Evolutionary conservation across 2,888 invertebrate species (phyloP).

Genomic region (Lingula anatina): DNA sequence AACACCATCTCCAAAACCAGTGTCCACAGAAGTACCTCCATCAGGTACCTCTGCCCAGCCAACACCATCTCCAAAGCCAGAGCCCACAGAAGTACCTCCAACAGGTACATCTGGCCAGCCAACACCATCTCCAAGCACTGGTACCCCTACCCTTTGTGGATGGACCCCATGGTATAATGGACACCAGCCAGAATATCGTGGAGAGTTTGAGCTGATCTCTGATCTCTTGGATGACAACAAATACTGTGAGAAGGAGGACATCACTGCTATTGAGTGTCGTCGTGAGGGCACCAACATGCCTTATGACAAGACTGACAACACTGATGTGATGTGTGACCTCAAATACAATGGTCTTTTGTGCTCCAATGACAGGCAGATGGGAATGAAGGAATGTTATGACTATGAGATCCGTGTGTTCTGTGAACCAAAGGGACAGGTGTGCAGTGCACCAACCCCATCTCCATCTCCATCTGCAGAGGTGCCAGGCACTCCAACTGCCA

Average conservation of each 20-base stretch:
- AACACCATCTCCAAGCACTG: conserved; percentile 4
- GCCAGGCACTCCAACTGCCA: neutral
- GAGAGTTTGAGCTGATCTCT: conserved; percentile 39
- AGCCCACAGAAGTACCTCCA: too few relatives aligned
- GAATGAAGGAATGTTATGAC: conserved; percentile 11
- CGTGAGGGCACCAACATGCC: conserved; percentile 13
- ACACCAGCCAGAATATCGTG: conserved; percentile 25
- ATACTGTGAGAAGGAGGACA: conserved; percentile 31
- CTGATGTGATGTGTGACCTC: conserved; percentile 13
- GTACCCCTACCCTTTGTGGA: conserved; percentile 55
- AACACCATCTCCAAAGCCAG: conserved; percentile 3
- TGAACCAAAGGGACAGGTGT: conserved; percentile 9
- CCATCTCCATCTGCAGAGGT: neutral
- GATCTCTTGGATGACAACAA: conserved; percentile 15
- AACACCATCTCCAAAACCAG: conserved; percentile 3
- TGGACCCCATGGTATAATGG: conserved; percentile 78
- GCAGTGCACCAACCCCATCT: neutral
- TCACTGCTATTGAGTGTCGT: conserved; percentile 31
- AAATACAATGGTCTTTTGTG: conserved; percentile 14
- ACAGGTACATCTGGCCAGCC: neutral
- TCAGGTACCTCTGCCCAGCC: conserved; percentile 7
- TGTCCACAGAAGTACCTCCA: conserved; percentile 2
- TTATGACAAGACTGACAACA: conserved; percentile 3
- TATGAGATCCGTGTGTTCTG: conserved; percentile 17
- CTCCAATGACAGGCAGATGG: conserved; percentile 8